These are phyloP conservation scores for Melieria picta DNA, from an alignment of 2,888 invertebrate genomes.

Conservation along the genomic window DNA sequence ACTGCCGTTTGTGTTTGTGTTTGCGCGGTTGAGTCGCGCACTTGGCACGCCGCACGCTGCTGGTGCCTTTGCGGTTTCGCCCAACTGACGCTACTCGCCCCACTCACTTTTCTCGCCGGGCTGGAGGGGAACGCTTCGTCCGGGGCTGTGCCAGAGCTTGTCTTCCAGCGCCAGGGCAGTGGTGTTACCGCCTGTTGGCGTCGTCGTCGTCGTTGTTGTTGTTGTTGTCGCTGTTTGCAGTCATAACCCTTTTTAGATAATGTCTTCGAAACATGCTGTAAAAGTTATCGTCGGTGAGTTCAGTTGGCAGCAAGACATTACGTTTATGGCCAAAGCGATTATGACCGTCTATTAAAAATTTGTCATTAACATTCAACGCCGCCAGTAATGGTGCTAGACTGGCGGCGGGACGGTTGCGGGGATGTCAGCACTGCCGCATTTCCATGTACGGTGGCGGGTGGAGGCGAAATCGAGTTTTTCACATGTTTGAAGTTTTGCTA, in stretches of 20 bases:
- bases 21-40: no score
- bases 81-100: no score
- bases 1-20: constrained; percentile 16
- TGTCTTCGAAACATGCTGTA: constrained; percentile 19
- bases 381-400: background rate
- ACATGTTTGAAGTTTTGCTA: no score
- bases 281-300: constrained; percentile 24
- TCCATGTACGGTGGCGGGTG: no score
- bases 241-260: constrained; percentile 36
- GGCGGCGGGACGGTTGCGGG: background rate
- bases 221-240: constrained; percentile 36
- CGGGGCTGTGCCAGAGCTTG: background rate
- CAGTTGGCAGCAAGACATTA: constrained; percentile 23
- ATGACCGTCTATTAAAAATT: constrained; percentile 33
- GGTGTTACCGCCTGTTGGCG: constrained; percentile 25
- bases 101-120: no score
- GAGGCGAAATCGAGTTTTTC: no score
- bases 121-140: background rate
- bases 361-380: constrained; percentile 25
- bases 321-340: constrained; percentile 32
- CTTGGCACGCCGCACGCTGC: no score
- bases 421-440: no score
- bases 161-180: constrained; percentile 17
- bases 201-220: constrained; percentile 35
- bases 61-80: no score